Conservation (phyloP, 2,888 invertebrate genomes). For the Drosophila testacea region DNA sequence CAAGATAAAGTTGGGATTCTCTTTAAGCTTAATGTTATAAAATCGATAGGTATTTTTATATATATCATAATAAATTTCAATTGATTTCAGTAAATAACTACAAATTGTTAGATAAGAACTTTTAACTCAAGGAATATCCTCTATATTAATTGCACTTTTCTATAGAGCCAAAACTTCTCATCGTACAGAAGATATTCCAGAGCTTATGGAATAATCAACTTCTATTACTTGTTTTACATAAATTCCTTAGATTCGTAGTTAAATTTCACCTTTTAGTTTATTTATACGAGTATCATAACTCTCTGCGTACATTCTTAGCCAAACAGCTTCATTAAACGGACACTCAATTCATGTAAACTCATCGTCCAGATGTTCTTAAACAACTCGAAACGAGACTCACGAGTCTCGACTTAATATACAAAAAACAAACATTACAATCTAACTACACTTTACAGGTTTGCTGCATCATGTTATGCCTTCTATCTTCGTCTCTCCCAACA, state of each 20-base stretch:
- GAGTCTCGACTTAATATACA: constrained; percentile 33
- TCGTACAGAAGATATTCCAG: not conserved
- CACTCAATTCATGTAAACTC: constrained; percentile 62
- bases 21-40: too few relatives aligned
- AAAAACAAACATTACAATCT: constrained; percentile 46
- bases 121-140: too few relatives aligned
- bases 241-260: not conserved
- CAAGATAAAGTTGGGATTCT: too few relatives aligned
- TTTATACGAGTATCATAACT: constrained; percentile 29
- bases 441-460: constrained; percentile 63
- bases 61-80: too few relatives aligned
- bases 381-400: constrained; percentile 38
- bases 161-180: not conserved
- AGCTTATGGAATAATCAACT: not conserved
- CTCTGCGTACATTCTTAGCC: constrained; percentile 25
- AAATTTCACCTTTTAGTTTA: constrained; percentile 16
- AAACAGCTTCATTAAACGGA: constrained; percentile 63
- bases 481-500: not conserved
- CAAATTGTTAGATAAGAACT: too few relatives aligned
- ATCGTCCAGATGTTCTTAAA: constrained; percentile 60
- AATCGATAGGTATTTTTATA: too few relatives aligned
- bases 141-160: not conserved
- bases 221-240: not conserved
- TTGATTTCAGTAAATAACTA: too few relatives aligned
- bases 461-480: constrained; percentile 41